A percentile compares a stretch with the other conserved stretches of the same genome.
Evolutionary conservation across 2,113 vertebrate species (phyloP).

Genomic region (Eleginops maclovinus): DNA sequence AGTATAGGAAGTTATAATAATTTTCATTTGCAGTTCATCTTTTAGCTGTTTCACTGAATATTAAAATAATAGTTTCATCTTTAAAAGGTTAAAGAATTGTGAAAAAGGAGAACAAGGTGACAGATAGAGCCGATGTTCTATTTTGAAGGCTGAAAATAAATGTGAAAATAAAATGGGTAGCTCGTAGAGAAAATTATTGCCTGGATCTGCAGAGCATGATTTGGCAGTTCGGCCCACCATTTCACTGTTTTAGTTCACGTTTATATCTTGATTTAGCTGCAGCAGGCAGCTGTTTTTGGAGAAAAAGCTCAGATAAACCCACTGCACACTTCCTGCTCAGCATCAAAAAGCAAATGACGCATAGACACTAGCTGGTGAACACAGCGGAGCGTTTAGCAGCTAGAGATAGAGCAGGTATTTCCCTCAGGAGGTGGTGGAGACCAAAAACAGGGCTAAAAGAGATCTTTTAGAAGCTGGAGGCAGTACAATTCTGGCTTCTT

Average conservation of each 20-base stretch:
- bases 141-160: not conserved
- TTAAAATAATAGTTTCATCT: not conserved
- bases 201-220: not conserved
- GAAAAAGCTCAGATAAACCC: not conserved
- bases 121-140: not conserved
- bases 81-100: not conserved
- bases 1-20: slow-evolving; percentile 22
- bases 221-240: not conserved
- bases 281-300: not conserved
- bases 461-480: not conserved
- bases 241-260: too few relatives aligned
- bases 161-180: not conserved
- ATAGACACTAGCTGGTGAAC: not conserved
- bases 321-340: not conserved
- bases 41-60: slow-evolving; percentile 16
- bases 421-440: too few relatives aligned
- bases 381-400: too few relatives aligned
- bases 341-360: not conserved
- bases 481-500: not conserved
- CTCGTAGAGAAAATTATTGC: not conserved
- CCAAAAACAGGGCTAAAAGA: too few relatives aligned
- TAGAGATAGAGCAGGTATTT: too few relatives aligned
- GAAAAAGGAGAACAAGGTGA: not conserved
- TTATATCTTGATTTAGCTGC: not conserved
- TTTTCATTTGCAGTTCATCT: slow-evolving; percentile 32